Evolutionary conservation across 2,888 invertebrate genomes (phyloP).

Genomic region (Chrysolina americana): DNA sequence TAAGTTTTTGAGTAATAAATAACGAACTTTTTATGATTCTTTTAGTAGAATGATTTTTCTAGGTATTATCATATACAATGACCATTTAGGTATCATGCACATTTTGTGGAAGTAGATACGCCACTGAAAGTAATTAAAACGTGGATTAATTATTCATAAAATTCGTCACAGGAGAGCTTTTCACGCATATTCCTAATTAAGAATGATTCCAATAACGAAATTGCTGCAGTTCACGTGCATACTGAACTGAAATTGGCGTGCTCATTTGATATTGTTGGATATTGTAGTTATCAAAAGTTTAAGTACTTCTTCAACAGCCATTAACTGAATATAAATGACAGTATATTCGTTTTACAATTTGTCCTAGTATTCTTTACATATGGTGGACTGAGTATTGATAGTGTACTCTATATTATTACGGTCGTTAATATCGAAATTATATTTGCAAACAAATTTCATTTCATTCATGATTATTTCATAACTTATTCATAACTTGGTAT

Average conservation of each 20-base stretch:
- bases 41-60: too few relatives aligned
- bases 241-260: background rate
- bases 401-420: too few relatives aligned
- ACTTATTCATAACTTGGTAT: too few relatives aligned
- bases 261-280: background rate
- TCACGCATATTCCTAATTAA: background rate
- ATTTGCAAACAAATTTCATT: too few relatives aligned
- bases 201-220: background rate
- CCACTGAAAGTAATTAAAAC: background rate
- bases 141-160: background rate
- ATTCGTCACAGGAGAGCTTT: constrained; percentile 3
- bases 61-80: too few relatives aligned
- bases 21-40: too few relatives aligned
- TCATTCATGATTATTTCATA: too few relatives aligned
- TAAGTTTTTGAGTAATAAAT: too few relatives aligned
- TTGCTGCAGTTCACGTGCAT: background rate
- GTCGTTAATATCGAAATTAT: too few relatives aligned
- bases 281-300: background rate
- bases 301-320: background rate
- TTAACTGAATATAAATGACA: background rate
- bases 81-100: background rate
- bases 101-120: background rate
- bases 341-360: too few relatives aligned
- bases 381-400: too few relatives aligned
- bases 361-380: too few relatives aligned